Conservation (phyloP, 2,113 vertebrate genomes). For the Myodes glareolus region DNA sequence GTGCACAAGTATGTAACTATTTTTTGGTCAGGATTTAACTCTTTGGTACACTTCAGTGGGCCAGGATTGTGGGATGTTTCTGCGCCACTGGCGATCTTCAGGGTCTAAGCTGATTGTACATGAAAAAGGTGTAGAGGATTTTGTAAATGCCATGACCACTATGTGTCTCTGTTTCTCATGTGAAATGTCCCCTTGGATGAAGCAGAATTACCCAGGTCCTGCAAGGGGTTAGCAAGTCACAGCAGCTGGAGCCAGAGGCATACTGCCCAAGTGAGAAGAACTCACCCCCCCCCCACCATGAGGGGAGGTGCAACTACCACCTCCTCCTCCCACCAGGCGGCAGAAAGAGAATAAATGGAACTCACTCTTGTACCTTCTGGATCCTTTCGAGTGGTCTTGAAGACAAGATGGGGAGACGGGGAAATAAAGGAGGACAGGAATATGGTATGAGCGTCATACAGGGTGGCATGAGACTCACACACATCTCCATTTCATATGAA, state of each 20-base stretch:
- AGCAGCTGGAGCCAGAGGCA: not conserved
- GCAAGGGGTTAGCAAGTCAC: not conserved
- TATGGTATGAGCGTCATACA: not conserved
- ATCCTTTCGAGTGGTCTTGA: not conserved
- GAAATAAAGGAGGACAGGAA: not conserved
- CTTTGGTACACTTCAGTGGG: not conserved
- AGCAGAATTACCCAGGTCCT: not conserved
- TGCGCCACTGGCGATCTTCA: not conserved
- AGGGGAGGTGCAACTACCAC: not conserved
- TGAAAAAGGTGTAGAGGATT: not conserved
- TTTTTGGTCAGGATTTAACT: not conserved
- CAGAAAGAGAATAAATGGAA: not conserved
- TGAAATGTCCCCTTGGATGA: not conserved
- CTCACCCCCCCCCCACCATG: fast-evolving
- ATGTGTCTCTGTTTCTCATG: not conserved
- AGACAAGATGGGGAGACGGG: not conserved
- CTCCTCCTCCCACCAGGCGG: not conserved
- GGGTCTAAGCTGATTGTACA: not conserved
- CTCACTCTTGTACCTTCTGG: no score
- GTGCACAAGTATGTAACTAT: fast-evolving
- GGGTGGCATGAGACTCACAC: not conserved
- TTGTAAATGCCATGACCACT: not conserved
- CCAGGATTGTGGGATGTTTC: no score
- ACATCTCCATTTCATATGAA: not conserved
- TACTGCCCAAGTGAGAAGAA: not conserved